phyloP scores from a whole-genome alignment of 2,888 invertebrate genomes.

The Aphodius sticticus region DNA sequence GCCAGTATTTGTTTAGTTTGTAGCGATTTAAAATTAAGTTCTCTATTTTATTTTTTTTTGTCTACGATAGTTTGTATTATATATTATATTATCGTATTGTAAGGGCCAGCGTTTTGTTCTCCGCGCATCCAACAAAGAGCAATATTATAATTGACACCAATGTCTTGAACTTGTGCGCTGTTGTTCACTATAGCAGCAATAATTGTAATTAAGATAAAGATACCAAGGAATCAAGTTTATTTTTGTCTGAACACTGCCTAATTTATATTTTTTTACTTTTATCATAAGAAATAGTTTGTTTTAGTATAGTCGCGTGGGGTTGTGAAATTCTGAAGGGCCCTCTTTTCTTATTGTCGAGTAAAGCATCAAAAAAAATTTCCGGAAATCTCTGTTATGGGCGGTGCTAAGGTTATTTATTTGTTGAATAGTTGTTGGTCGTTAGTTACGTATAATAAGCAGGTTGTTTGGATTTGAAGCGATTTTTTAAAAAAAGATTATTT shows the following conservation, averaged over 20 bases:
- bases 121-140: neutral
- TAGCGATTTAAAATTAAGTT: constrained; percentile 17
- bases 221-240: constrained; percentile 24
- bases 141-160: constrained; percentile 6
- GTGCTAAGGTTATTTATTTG: constrained; percentile 38
- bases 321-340: neutral
- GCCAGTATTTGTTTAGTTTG: constrained; percentile 22
- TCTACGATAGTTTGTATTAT: constrained; percentile 18
- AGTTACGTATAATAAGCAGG: constrained; percentile 27
- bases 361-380: constrained; percentile 20
- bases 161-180: constrained; percentile 10
- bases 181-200: constrained; percentile 23
- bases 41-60: neutral
- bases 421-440: constrained; percentile 38
- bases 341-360: constrained; percentile 8
- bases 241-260: constrained; percentile 37
- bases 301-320: neutral
- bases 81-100: constrained; percentile 19
- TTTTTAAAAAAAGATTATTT: constrained; percentile 29
- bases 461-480: constrained; percentile 30
- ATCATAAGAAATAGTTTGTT: constrained; percentile 18
- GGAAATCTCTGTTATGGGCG: constrained; percentile 36
- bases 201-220: constrained; percentile 14
- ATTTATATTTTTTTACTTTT: constrained; percentile 33
- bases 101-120: constrained; percentile 31